These are phyloP conservation scores for Neoscelio sp. DNA, from an alignment of 2,888 invertebrate species.

Conservation along the genomic window DNA sequence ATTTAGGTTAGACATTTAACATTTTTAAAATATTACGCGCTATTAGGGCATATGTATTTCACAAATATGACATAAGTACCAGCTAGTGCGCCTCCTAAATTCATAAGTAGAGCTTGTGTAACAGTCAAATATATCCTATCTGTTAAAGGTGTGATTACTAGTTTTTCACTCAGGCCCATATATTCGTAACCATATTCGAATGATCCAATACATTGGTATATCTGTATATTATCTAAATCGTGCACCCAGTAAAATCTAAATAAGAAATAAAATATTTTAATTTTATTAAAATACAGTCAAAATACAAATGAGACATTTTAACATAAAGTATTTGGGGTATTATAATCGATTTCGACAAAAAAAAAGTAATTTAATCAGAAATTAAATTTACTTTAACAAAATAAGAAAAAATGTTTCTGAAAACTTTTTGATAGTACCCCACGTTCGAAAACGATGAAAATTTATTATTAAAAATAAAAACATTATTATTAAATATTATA, in stretches of 20 bases:
- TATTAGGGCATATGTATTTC: no score
- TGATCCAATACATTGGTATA: slow-evolving; percentile 93
- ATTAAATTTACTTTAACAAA: no score
- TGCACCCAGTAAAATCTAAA: slow-evolving; percentile 93
- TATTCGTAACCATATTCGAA: slow-evolving; percentile 98
- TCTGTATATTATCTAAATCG: slow-evolving; percentile 90
- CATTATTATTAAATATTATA: no score
- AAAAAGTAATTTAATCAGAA: no score
- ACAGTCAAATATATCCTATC: slow-evolving; percentile 96
- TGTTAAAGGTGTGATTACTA: slow-evolving; percentile 96
- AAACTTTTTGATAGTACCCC: no score
- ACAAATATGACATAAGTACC: slow-evolving; percentile 83
- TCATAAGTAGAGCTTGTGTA: slow-evolving; percentile 96
- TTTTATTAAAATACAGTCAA: background rate
- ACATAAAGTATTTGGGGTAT: no score
- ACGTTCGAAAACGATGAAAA: no score
- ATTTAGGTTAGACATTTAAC: no score
- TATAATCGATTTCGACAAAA: no score
- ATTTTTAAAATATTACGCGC: no score
- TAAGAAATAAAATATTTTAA: slow-evolving; percentile 2
- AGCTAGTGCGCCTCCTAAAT: slow-evolving; percentile 95
- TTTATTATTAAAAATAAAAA: no score
- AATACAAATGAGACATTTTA: background rate
- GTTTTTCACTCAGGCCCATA: slow-evolving; percentile 95
- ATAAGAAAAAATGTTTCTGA: no score